Evolutionary conservation across 92 coral and sea anemone species (phyloP).

Genomic region (Paramuricea clavata): DNA sequence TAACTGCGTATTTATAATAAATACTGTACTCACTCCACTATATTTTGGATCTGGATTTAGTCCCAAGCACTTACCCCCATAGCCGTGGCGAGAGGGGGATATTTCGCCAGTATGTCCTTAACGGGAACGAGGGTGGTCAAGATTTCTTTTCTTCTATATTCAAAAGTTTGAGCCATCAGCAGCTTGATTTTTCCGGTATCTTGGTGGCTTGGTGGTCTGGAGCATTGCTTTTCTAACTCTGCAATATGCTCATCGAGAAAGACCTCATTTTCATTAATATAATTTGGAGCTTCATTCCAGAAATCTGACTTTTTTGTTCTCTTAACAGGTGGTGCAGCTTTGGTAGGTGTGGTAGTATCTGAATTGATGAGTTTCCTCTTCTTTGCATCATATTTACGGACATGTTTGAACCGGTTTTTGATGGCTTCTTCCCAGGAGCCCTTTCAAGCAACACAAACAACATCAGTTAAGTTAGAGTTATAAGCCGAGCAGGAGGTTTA

Average conservation of each 20-base stretch:
- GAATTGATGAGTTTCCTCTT: not conserved
- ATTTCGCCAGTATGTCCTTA: not conserved
- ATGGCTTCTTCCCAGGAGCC: not conserved
- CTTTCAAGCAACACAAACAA: too few relatives aligned
- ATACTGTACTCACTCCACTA: too few relatives aligned
- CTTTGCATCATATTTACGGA: not conserved
- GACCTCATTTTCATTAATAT: not conserved
- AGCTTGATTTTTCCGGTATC: not conserved
- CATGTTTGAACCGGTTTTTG: not conserved
- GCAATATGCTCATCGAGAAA: not conserved
- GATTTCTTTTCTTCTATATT: not conserved
- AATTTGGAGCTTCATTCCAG: conserved; percentile 4
- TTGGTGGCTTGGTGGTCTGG: not conserved
- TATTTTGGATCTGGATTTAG: too few relatives aligned
- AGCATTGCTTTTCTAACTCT: not conserved
- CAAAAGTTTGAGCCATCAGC: not conserved
- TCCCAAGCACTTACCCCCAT: too few relatives aligned
- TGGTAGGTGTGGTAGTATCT: not conserved
- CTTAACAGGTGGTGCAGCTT: not conserved
- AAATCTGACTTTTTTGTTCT: not conserved
- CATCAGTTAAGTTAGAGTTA: too few relatives aligned
- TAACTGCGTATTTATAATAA: too few relatives aligned
- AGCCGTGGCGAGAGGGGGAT: not conserved
- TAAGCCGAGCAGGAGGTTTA: too few relatives aligned
- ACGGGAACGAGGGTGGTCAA: not conserved